A percentile compares a stretch with the other conserved stretches of the same genome.
phyloP scores from a whole-genome alignment of 35 echinoderm and acorn worm species.

The Lytechinus variegatus region DNA sequence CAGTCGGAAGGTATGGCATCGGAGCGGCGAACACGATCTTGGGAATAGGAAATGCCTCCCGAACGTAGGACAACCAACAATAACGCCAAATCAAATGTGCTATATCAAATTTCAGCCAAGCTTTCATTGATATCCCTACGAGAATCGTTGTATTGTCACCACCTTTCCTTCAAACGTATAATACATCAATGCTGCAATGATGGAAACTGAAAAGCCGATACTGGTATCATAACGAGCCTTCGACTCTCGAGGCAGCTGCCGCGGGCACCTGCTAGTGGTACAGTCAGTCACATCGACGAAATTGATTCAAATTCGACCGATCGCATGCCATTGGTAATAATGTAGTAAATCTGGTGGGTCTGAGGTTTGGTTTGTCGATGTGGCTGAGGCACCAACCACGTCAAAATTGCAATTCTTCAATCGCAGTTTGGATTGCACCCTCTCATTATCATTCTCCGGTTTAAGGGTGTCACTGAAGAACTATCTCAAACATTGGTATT shows the following conservation, averaged over 20 bases:
- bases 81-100: background rate
- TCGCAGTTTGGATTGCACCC: background rate
- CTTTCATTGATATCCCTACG: background rate
- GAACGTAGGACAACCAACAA: conserved; percentile 50
- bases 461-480: background rate
- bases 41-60: conserved; percentile 69
- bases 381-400: background rate
- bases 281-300: no score
- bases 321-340: no score
- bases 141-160: background rate
- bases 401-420: background rate
- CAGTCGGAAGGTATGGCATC: conserved; percentile 76
- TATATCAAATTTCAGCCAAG: background rate
- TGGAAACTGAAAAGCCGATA: background rate
- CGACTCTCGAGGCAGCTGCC: no score
- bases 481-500: background rate
- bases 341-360: no score
- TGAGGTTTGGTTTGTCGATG: no score
- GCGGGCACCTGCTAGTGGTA: background rate
- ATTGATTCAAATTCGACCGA: no score
- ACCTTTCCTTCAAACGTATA: background rate
- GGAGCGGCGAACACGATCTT: conserved; percentile 76
- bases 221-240: background rate
- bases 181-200: background rate
- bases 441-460: background rate